Conservation (phyloP, 1,140 invertebrate species). For the Drosophila bifasciata region DNA sequence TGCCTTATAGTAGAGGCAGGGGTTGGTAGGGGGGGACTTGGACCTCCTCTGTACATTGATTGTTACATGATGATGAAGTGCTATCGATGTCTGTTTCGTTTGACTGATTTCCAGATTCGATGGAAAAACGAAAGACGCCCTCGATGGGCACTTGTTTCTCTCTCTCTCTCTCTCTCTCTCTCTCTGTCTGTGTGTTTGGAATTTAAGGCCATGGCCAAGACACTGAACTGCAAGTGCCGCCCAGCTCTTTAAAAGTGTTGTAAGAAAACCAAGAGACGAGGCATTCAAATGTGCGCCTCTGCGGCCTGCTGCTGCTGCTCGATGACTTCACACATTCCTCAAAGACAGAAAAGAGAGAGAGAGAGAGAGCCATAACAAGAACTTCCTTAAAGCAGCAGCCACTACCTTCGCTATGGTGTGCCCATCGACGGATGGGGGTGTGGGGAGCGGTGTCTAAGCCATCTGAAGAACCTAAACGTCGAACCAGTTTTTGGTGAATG, state of each 20-base stretch:
- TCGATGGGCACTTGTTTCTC: slow-evolving; percentile 30
- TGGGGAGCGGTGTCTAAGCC: slow-evolving; percentile 42
- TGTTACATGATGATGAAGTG: slow-evolving; percentile 79
- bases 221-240: slow-evolving; percentile 69
- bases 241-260: slow-evolving; percentile 76
- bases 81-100: slow-evolving; percentile 81
- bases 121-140: slow-evolving; percentile 72
- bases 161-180: slow-evolving; percentile 7
- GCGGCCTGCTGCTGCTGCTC: slow-evolving; percentile 33
- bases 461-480: slow-evolving; percentile 71
- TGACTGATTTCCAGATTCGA: slow-evolving; percentile 78
- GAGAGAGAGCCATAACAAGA: slow-evolving; percentile 24
- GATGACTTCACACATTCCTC: slow-evolving; percentile 81
- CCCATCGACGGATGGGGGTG: too few relatives aligned
- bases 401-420: too few relatives aligned
- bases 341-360: background rate
- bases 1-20: slow-evolving; percentile 42
- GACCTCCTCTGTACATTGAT: slow-evolving; percentile 67
- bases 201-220: slow-evolving; percentile 48
- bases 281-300: slow-evolving; percentile 64
- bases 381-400: slow-evolving; percentile 55
- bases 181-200: slow-evolving; percentile 35
- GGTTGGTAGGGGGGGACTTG: background rate
- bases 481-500: slow-evolving; percentile 83
- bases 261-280: slow-evolving; percentile 55